Base-by-base conservation (phyloP, 1,140 invertebrate genomes). In the Drosophila watanabei region DNA sequence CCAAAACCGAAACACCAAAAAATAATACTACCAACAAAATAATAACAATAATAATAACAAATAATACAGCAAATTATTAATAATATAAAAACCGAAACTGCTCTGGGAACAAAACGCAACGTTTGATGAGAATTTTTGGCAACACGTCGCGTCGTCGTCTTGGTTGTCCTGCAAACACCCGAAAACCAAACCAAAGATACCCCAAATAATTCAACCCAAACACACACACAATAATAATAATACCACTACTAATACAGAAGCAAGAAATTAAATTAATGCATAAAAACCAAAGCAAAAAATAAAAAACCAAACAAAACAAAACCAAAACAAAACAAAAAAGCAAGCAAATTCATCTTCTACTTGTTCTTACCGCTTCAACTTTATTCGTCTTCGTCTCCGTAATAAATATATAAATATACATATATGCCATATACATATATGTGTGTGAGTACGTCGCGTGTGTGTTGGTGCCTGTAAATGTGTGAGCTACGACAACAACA, bases 391-490 rank as follows among this genome's bases (percentile, higher is more conserved):
- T 78, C 75, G 75, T 78, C 75, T 78, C 75, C 75, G 75, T 78
- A 78, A 73, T 73, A 72, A 72, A 73, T 59, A 72, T 71, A 58
- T 69, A 48, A 33, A 20, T 5, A 66, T 61, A 66, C 28, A 66
- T 66, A 66, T 37, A 65, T 63, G 37, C 43, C 37, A 45, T 69
- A 78, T 58, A 39, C 64, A 43, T 52, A 62, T 56, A 70, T 75
- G 56, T 80, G 79, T 54, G 65, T 87, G 83, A 79, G 78, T 78
- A 73, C 48, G 63, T 79, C 78, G 78, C 70, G 71, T 72, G 78
- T 90, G 82, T 75, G 65, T 75, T 75, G 83, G 80, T 87, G 83
- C 69, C 43, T 63, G 58, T 83, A 59, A 68, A 79, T 83, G 81
- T 83, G 61, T 83, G 66, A 81, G 82, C 78, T 56, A 75, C 80